phyloP scores from a whole-genome alignment of 1,140 invertebrate genomes.

The Halyomorpha halys region DNA sequence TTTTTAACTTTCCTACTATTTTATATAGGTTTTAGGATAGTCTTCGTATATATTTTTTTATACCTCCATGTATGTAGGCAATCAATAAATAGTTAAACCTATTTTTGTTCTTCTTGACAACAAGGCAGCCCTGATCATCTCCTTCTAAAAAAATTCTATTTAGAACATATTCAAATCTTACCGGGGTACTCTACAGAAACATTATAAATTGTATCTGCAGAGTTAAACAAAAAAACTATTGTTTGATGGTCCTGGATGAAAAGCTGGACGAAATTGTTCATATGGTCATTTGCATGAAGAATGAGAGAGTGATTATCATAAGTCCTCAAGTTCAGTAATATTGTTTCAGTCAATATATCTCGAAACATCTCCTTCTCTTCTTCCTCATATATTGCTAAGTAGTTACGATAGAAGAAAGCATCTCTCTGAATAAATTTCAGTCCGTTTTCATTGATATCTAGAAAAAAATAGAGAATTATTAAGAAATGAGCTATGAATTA shows the following conservation, averaged over 20 bases:
- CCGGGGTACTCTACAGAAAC: constrained; percentile 58
- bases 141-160: no score
- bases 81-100: no score
- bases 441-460: constrained; percentile 82
- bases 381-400: constrained; percentile 48
- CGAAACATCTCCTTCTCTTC: constrained; percentile 49
- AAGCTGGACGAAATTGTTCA: constrained; percentile 87
- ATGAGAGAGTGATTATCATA: constrained; percentile 72
- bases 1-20: no score
- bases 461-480: constrained; percentile 34
- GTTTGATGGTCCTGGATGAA: constrained; percentile 63
- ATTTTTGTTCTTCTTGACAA: no score
- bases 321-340: constrained; percentile 77
- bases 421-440: constrained; percentile 74
- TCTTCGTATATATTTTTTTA: no score
- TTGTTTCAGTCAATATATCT: constrained; percentile 55
- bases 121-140: no score
- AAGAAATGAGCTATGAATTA: no score
- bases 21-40: no score
- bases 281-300: constrained; percentile 82
- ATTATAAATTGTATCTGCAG: constrained; percentile 65
- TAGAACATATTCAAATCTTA: constrained; percentile 27
- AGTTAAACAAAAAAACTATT: constrained; percentile 76
- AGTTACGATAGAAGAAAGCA: constrained; percentile 68
- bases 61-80: no score